Evolutionary conservation across 1,140 invertebrate species (phyloP).

Genomic region (Zaprionus inermis): DNA sequence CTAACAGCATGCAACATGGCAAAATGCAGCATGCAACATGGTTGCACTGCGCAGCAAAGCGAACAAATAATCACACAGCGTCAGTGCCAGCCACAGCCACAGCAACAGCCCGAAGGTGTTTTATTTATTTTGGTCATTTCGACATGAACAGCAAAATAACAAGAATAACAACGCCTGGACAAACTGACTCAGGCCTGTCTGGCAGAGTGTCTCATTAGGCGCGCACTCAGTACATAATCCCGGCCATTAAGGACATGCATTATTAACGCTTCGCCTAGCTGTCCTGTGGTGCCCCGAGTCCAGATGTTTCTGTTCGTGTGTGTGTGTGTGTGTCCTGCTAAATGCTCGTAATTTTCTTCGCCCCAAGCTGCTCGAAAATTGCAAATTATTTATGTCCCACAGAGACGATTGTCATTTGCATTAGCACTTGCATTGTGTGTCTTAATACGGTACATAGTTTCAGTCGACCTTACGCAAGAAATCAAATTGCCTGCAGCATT

Average conservation of each 20-base stretch:
- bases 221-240: constrained; percentile 46
- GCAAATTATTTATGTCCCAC: constrained; percentile 41
- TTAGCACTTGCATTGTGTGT: constrained; percentile 27
- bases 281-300: background rate
- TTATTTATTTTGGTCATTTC: constrained; percentile 29
- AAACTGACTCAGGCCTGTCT: constrained; percentile 2
- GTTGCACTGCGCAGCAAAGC: constrained; percentile 11
- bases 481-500: constrained; percentile 45
- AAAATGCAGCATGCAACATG: constrained; percentile 28
- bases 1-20: constrained; percentile 38
- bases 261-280: constrained; percentile 50
- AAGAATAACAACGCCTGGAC: constrained; percentile 1
- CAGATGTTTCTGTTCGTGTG: background rate
- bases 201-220: constrained; percentile 58
- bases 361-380: constrained; percentile 34
- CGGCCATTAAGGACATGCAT: constrained; percentile 65
- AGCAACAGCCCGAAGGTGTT: constrained; percentile 24
- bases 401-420: constrained; percentile 22
- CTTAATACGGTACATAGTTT: background rate
- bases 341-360: constrained; percentile 47
- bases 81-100: constrained; percentile 10
- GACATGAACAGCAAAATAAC: background rate
- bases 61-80: constrained; percentile 19
- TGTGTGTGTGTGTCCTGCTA: constrained; percentile 20
- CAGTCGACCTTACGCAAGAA: constrained; percentile 9